Conservation (phyloP, 2,888 invertebrate genomes). For the Drosophila borealis region DNA sequence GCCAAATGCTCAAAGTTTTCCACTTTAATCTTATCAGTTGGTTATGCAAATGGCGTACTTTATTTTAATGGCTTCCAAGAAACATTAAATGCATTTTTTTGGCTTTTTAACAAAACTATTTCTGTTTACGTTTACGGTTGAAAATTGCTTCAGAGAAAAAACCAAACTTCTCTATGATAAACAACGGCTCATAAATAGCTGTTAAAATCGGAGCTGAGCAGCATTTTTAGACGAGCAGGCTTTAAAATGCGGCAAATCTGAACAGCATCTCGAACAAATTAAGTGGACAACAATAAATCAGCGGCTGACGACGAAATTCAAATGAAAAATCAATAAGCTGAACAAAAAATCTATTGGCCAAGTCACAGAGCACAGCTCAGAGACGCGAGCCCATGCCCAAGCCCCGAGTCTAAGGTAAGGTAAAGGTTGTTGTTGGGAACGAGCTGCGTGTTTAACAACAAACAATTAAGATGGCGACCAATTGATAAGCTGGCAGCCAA, state of each 20-base stretch:
- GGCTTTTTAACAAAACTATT: slow-evolving; percentile 46
- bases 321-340: slow-evolving; percentile 80
- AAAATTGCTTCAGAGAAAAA: neutral
- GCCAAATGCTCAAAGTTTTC: slow-evolving; percentile 3
- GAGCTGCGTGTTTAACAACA: slow-evolving; percentile 81
- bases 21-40: slow-evolving; percentile 13
- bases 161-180: slow-evolving; percentile 32
- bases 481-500: slow-evolving; percentile 74
- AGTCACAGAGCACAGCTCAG: slow-evolving; percentile 14
- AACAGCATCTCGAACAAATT: slow-evolving; percentile 76
- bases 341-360: slow-evolving; percentile 68
- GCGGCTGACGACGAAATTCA: slow-evolving; percentile 74
- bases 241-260: slow-evolving; percentile 61
- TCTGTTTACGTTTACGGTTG: slow-evolving; percentile 34
- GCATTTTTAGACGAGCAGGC: slow-evolving; percentile 56
- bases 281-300: slow-evolving; percentile 78
- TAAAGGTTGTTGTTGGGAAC: slow-evolving; percentile 37
- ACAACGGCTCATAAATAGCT: slow-evolving; percentile 44
- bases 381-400: slow-evolving; percentile 2
- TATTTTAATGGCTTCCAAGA: slow-evolving; percentile 46
- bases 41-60: slow-evolving; percentile 61
- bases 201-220: slow-evolving; percentile 8
- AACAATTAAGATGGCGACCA: slow-evolving; percentile 82
- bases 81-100: slow-evolving; percentile 46
- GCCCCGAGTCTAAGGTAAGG: slow-evolving; percentile 4